Evolutionary conservation across 2,113 vertebrate species (phyloP), one percentile per base, ranked within the genome.

Genomic region (Eupsittula cactorum): DNA sequence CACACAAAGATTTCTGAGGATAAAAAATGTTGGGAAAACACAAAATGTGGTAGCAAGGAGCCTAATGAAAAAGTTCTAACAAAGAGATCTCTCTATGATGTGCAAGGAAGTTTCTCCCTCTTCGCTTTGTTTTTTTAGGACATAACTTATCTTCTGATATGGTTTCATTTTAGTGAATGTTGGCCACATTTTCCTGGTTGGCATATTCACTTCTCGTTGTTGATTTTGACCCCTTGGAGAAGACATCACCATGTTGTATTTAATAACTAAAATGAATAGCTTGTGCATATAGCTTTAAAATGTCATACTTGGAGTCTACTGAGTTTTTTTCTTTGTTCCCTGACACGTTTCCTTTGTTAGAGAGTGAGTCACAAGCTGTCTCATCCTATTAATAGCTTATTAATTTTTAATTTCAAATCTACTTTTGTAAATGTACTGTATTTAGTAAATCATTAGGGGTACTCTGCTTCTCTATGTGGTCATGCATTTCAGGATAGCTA

Each of bases 371-470:
- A 88, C 86, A 77, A 90, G 39, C 86, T 78, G 65, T 86, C 85
- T 96, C n/a, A 92, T 90, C 79, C 68, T 96, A 92, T 96, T 96
- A 94, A 93, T 96, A 95, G 73, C 73, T 81, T 86, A 76, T 90
- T 92, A 88, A 92, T 94, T 94, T 96, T 95, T 93, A 92, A 96
- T 91, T 95, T 92, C 35, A 42, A 85, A 33, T 67, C 82, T 84
- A 2, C 69, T 83, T 96, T 68, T 88, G 71, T 90, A 86, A 92
- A 92, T 88, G 64, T 62, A 74, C 46, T 88, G 37, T 73, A 25
- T 88, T 94, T 77, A 90, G n/a, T 94, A 82, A 94, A 88, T 69
- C 24, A 7, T 73, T 62, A 49, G 14, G 28, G 49, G 12, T 59
- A 69, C 50, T 82, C 44, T 62, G 41, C 47, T 82, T 90, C 20